Evolutionary conservation across 2,113 vertebrate genomes (phyloP), one percentile per base, ranked within the genome.

Genomic region (Eptesicus fuscus): DNA sequence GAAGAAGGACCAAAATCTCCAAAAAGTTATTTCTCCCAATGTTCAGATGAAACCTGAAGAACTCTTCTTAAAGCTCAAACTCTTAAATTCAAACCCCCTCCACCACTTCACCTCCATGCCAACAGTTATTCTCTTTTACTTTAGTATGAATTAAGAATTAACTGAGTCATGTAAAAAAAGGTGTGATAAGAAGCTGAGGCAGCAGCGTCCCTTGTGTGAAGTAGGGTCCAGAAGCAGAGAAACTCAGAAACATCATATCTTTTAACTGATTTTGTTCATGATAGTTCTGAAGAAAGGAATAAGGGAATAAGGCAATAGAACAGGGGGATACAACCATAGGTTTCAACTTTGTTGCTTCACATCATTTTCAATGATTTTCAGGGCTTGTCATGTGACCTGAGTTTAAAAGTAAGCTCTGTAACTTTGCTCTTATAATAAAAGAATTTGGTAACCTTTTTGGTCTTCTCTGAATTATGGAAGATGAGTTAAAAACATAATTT

Each of bases 351-450:
- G 35, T 61, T 53, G 37, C 53, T 93, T 49, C 65, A 22, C 67
- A 22, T 47, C 28, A 61, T 63, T 91, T 88, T 79, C 65, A 93
- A 1, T 69, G 32, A 77, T 63, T 53, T 77, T 53, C 49, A 37
- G 17, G 4, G 0, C 42, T 80, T 84, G n/a, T 88, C 77, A 78
- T 28, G 23, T 76, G 61, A 74, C 35, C 30, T 76, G 44, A 83
- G 63, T 94, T 73, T 83, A 67, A 92, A 96, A 90, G 73, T 20
- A 73, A 84, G 40, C 6, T 93, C 53, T 83, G 35, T 71, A 83
- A 71, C 25, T 88, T 79, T 79, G n/a, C 30, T 87, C 30, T 79
- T 88, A 73, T 65, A 79, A 84, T 84, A 73, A 73, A 94, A 67
- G 28, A 83, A 70, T 86, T 40, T 63, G 8, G 28, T 28, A 4